Evolutionary conservation across 2,888 invertebrate genomes (phyloP).

Genomic region (Ormia ochracea): DNA sequence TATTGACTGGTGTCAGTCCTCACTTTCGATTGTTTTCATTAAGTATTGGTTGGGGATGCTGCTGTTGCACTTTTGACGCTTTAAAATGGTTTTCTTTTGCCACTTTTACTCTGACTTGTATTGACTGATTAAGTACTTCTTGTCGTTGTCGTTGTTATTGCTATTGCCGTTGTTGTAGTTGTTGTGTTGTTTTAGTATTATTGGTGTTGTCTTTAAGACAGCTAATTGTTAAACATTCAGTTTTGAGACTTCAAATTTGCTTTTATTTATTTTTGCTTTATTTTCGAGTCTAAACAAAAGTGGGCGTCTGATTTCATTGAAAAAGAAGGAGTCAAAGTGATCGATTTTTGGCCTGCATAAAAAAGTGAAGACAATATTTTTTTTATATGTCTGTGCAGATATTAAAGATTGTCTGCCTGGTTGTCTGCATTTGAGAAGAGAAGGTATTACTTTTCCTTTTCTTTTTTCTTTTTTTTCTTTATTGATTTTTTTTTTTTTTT

Average conservation of each 20-base stretch:
- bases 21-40: neutral
- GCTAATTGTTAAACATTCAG: slow-evolving; percentile 37
- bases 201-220: slow-evolving; percentile 33
- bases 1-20: neutral
- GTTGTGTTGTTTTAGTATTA: too few relatives aligned
- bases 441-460: slow-evolving; percentile 55
- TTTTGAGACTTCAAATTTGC: neutral
- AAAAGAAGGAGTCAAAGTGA: slow-evolving; percentile 61
- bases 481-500: neutral
- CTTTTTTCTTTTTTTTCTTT: too few relatives aligned
- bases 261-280: neutral
- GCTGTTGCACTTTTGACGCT: slow-evolving; percentile 46
- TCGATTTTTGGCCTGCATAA: slow-evolving; percentile 58
- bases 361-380: slow-evolving; percentile 14
- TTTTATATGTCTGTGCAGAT: neutral
- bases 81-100: slow-evolving; percentile 45
- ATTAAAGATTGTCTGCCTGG: slow-evolving; percentile 18
- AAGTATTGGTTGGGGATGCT: slow-evolving; percentile 22
- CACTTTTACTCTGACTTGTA: slow-evolving; percentile 42
- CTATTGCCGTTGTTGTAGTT: too few relatives aligned
- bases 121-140: slow-evolving; percentile 27
- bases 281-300: slow-evolving; percentile 26
- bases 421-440: slow-evolving; percentile 33
- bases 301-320: slow-evolving; percentile 60
- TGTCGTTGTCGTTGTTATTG: slow-evolving; percentile 8